Conservation (phyloP, 2,888 invertebrate genomes). For the Sphaerolaimus hirsutus region DNA sequence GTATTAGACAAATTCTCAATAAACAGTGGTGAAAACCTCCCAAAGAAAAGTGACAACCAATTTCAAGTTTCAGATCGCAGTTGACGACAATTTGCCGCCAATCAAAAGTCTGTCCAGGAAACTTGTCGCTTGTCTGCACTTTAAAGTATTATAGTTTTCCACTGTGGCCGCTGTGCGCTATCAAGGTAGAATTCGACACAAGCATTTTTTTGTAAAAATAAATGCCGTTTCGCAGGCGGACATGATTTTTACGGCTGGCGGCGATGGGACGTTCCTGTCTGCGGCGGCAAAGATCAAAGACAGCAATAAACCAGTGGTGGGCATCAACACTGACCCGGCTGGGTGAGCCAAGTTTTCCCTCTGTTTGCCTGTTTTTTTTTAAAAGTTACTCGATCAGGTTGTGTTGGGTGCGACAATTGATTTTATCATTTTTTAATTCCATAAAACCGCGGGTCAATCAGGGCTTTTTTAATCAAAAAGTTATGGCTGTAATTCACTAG, state of each 20-base stretch:
- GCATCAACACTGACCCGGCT: slow-evolving; percentile 79
- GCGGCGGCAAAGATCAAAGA: slow-evolving; percentile 59
- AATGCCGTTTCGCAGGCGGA: slow-evolving; percentile 86
- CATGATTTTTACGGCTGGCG: slow-evolving; percentile 42
- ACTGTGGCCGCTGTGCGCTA: too few relatives aligned
- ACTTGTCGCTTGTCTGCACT: too few relatives aligned
- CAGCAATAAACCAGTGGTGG: slow-evolving; percentile 64
- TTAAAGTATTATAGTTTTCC: too few relatives aligned
- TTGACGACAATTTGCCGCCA: too few relatives aligned
- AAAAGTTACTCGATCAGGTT: not conserved
- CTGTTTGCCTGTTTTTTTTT: not conserved
- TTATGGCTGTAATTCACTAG: not conserved
- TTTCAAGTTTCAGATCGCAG: too few relatives aligned
- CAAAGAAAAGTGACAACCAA: too few relatives aligned
- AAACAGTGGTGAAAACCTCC: too few relatives aligned
- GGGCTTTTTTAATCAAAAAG: not conserved
- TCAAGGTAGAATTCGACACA: too few relatives aligned
- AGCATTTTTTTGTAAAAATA: too few relatives aligned
- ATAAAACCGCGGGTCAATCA: not conserved
- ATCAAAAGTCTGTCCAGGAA: too few relatives aligned
- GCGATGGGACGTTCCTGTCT: slow-evolving; percentile 85
- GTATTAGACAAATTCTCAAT: too few relatives aligned
- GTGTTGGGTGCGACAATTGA: not conserved
- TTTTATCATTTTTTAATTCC: slow-evolving; percentile 1
- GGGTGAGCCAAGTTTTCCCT: slow-evolving; percentile 19